Evolutionary conservation across 2,888 invertebrate species (phyloP), one percentile per base, ranked within the genome.

Genomic region (Colletes collaris): DNA sequence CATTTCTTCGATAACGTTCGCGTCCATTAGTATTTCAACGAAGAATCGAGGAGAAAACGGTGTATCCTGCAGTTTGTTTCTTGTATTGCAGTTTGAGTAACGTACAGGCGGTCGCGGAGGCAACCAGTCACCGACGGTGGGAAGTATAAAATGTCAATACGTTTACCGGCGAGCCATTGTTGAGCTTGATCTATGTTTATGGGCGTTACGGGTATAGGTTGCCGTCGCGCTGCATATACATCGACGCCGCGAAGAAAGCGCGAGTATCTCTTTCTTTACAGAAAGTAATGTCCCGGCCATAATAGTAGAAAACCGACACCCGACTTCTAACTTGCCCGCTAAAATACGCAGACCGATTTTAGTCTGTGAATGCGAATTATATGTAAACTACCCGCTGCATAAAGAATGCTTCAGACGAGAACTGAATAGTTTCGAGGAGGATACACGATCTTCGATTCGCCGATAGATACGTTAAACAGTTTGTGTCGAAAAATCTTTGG

Each of bases 141-240:
- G 62, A 86, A 86, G 87, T 87, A 90, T 88, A 88, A 90, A 89
- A 87, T 87, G 89, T 89, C 90, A 90, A 91, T 90, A 91, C 91
- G 87, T 86, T 90, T 89, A 88, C 91, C 90, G 87, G 86, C 78
- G 68, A 76, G 79, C 87, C 84, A 91, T 91, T 91, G 90, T 91
- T 77, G 86, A 64, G 81, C 86, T 86, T 90, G 91, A 91, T 90
- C 87, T 88, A 91, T 86, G 88, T 88, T 89, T 88, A 89, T 87
- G 89, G 84, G 85, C 87, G 83, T 83, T 79, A 82, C 86, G 79
- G 53, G 79, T 79, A 67, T 76, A 66, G 76, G 59, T 78, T 73
- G 83, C 50, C 71, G 62, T 62, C 64, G 72, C 69, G 76, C 55
- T 76, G 82, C 76, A 74, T 72, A 68, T 52, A 75, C 49, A 16